Percentiles rank a stretch among this genome's conserved stretches.
Conservation (phyloP, 1,140 invertebrate species). For the Protaetia brevitarsis region DNA sequence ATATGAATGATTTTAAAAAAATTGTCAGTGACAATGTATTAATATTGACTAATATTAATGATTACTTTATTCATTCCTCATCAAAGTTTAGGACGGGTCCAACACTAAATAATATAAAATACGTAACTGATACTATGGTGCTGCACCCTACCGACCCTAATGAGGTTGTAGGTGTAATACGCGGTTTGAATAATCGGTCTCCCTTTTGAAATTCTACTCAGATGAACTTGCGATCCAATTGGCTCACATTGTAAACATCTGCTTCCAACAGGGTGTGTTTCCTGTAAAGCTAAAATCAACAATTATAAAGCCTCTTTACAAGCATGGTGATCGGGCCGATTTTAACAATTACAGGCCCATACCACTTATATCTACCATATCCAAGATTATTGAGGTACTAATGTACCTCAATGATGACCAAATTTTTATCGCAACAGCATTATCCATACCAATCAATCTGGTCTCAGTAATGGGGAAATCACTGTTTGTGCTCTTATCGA, state of each 20-base stretch:
- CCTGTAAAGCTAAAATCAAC: background rate
- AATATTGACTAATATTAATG: too few species aligned
- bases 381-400: background rate
- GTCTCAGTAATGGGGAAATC: background rate
- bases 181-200: background rate
- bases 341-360: background rate
- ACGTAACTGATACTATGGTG: background rate
- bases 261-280: background rate
- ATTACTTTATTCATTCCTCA: too few species aligned
- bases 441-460: too few species aligned
- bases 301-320: background rate
- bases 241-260: background rate
- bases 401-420: background rate
- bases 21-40: too few species aligned
- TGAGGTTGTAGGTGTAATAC: background rate
- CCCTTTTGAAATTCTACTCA: background rate
- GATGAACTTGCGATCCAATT: background rate
- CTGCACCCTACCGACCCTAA: background rate
- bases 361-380: background rate
- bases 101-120: background rate
- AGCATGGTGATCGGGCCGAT: background rate
- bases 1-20: too few species aligned
- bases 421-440: too few species aligned
- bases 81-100: background rate
- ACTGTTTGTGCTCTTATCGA: background rate